Base-by-base conservation (phyloP, 2,797 vertebrate species). In the Sebastolobus alascanus region DNA sequence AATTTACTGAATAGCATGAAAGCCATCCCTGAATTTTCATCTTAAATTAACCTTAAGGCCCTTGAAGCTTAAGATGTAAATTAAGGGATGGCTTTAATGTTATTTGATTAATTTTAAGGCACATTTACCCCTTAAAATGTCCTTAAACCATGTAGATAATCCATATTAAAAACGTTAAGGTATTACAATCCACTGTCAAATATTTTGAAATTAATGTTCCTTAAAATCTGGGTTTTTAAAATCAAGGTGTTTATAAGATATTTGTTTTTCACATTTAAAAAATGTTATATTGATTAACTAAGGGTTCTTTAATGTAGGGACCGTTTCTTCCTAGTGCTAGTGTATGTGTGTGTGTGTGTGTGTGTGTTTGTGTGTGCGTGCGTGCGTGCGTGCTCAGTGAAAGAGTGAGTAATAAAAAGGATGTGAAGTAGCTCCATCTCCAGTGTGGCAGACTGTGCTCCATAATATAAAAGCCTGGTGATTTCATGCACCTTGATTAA, bases 401-500 rank as follows among this genome's bases (percentile, higher is more conserved):
- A 56, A 61, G 4, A 60, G 22, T 20, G 20, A 54, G 40, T 73
- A 18, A 72, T 22, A 58, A 38, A 55, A 38, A 65, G 37, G 33
- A 35, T 11, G 68, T 75, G 75, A 79, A 89, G 86, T 59, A 50
- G 69, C 79, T 89, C 70, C 76, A 9, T 85, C 83, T 87, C 70
- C 80, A 31, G 35, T 4, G 66, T 1, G n/a, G 82, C 83, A 83
- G 72, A 5, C 76, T 58, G 58, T 9, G 56, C 83, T 85, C 58
- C 12, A 27, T 79, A 40, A 67, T 77, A 82, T 80, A 77, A 83
- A 85, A 86, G 75, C 85, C 75, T 37, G 35, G 46, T 74, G 86
- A 87, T 88, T 93, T 89, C 82, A 83, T 75, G 76, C 84, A 90
- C 87, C 87, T 89, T 93, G 84, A 92, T 90, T 86, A 83, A 87